Base-by-base conservation (phyloP, 2,888 invertebrate genomes). In the Galerucella pusilla region DNA sequence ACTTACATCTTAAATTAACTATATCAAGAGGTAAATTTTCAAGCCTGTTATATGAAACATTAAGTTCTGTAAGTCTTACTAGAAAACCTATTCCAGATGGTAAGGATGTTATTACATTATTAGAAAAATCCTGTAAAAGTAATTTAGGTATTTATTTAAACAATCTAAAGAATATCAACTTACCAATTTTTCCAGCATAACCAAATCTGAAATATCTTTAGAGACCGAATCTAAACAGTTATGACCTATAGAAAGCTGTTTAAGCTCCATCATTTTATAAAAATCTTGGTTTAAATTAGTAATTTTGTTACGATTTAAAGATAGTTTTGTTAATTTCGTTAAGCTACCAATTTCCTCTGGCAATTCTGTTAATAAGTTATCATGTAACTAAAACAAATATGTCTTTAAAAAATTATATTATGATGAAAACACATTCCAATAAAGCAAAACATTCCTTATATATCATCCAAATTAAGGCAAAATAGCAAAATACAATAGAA, bases 71-170 rank as follows among this genome's bases (percentile, higher is more conserved):
- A 85, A 96, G 89, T 81, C 95, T 91, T 77, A 95, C 94, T 86
- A 96, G 88, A 88, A 94, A 96, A 79, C 96, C 96, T 90, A 97
- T 91, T 83, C 95, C 95, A 78, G 92, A 90, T 42, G 97, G 96
- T 85, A 97, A 86, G 76, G 87, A 88, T 79, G 89, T 89, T 88
- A 97, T 87, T 83, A 92, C 90, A 88, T 96, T 96, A 88, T 93
- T 89, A 52, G 95, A 94, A 81, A 95, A 87, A 88, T 96, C 94
- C 96, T 96, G 87, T 74, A 89, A 69, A 66, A 64, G 73, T 16
- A 71, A 57, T 49, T 7, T 25, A 7, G 6, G 35, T 42, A 42
- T 42, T 42, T 49, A 52, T 52, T 52, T 20, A 25, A 60, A 16
- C 12, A 10, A n/a, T 10, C 11, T 6, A 25, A 60, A 25, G 25